Evolutionary conservation across 1,140 invertebrate genomes (phyloP).

Genomic region (Macrocentrus cingulum): DNA sequence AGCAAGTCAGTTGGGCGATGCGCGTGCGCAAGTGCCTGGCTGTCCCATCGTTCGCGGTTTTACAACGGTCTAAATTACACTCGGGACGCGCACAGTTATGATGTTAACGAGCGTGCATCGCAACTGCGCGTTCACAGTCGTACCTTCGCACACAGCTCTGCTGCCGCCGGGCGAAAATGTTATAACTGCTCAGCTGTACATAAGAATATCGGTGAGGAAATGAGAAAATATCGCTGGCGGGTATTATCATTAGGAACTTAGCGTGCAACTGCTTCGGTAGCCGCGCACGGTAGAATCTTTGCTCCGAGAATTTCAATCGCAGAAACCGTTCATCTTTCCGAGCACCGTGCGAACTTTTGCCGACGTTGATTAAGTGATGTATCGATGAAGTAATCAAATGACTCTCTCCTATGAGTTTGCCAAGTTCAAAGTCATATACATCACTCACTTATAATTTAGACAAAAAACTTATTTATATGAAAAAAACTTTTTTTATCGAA

Average conservation of each 20-base stretch:
- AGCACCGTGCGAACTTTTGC: not conserved
- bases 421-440: not conserved
- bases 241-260: slow-evolving; percentile 5
- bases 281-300: not conserved
- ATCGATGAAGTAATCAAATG: slow-evolving; percentile 25
- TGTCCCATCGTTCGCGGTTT: slow-evolving; percentile 38
- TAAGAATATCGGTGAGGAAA: slow-evolving; percentile 12
- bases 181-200: not conserved
- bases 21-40: slow-evolving; percentile 17
- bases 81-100: slow-evolving; percentile 42
- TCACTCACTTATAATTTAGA: too few relatives aligned
- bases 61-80: slow-evolving; percentile 53
- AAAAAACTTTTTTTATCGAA: too few relatives aligned
- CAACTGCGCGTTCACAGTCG: not conserved
- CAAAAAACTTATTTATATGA: too few relatives aligned
- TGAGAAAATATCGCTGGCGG: slow-evolving; percentile 15
- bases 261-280: not conserved
- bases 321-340: slow-evolving; percentile 1
- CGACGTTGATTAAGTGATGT: slow-evolving; percentile 12
- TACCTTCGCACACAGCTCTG: not conserved
- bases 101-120: slow-evolving; percentile 48
- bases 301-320: slow-evolving; percentile 9
- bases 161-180: not conserved
- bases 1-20: slow-evolving; percentile 37
- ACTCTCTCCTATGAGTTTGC: slow-evolving; percentile 16